phyloP scores from a whole-genome alignment of 2,888 invertebrate genomes.

The Microchrysa polita region DNA sequence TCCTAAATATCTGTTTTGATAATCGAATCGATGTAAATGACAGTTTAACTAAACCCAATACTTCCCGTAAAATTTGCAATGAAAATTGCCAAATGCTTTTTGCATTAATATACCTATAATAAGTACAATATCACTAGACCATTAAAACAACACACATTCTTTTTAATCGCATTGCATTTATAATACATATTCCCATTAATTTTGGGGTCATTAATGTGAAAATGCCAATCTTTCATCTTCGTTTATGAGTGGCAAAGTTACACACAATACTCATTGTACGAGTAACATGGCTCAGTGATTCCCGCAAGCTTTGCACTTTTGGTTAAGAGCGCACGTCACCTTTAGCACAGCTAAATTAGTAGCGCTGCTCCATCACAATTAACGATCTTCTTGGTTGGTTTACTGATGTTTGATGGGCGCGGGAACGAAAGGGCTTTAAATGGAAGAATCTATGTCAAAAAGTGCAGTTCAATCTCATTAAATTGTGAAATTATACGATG shows the following conservation, averaged over 20 bases:
- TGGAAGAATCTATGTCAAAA: neutral
- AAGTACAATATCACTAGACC: neutral
- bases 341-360: neutral
- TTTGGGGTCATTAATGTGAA: slow-evolving; percentile 6
- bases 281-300: neutral
- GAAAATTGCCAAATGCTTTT: neutral
- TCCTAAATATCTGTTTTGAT: too few relatives aligned
- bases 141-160: neutral
- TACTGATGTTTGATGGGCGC: neutral
- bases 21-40: too few relatives aligned
- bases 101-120: too few relatives aligned
- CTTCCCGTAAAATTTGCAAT: neutral
- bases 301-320: slow-evolving; percentile 14
- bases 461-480: slow-evolving; percentile 13
- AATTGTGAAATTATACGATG: neutral
- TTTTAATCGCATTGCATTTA: neutral
- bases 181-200: slow-evolving; percentile 4
- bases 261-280: neutral
- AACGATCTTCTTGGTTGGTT: slow-evolving; percentile 22
- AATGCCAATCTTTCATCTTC: neutral
- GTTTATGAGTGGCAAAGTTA: neutral
- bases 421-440: neutral
- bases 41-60: neutral
- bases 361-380: neutral
- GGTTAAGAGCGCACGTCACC: slow-evolving; percentile 1